Conservation (phyloP, 2,797 vertebrate species). For the Urophycis tenuis region DNA sequence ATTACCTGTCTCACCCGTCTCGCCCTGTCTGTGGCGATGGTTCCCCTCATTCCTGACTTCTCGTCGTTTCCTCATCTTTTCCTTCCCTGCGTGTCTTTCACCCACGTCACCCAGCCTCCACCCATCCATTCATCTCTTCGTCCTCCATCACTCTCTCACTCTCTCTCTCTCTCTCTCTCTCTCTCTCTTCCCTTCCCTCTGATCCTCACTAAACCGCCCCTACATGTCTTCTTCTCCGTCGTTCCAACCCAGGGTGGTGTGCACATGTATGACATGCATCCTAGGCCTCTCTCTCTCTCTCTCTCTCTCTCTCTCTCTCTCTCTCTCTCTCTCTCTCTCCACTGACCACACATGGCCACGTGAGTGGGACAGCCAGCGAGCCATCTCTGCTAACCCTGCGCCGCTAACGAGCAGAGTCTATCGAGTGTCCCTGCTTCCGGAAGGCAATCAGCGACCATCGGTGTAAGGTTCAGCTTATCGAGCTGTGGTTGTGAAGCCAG, state of each 20-base stretch:
- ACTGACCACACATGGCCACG: not conserved
- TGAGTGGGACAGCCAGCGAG: not conserved
- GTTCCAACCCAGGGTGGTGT: not conserved
- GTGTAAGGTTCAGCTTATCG: not conserved
- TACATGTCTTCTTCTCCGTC: slow-evolving; percentile 7
- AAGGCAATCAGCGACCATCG: not conserved
- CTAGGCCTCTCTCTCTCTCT: no score
- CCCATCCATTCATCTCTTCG: not conserved
- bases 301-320: no score
- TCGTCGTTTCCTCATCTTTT: slow-evolving; percentile 10
- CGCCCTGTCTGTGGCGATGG: not conserved
- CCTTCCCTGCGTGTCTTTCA: not conserved
- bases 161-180: slow-evolving; percentile 6
- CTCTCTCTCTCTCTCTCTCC: not conserved
- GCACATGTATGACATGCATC: not conserved
- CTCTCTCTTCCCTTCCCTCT: not conserved
- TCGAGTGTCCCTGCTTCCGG: not conserved
- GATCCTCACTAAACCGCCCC: slow-evolving; percentile 15
- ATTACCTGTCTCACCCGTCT: not conserved
- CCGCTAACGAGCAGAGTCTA: not conserved
- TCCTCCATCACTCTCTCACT: slow-evolving; percentile 6
- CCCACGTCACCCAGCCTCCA: not conserved
- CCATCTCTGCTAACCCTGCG: not conserved
- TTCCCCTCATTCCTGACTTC: not conserved
- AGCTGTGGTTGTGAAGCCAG: slow-evolving; percentile 20